Evolutionary conservation across 2,888 invertebrate species (phyloP), one percentile per base, ranked within the genome.

Genomic region (Amiota mariae): DNA sequence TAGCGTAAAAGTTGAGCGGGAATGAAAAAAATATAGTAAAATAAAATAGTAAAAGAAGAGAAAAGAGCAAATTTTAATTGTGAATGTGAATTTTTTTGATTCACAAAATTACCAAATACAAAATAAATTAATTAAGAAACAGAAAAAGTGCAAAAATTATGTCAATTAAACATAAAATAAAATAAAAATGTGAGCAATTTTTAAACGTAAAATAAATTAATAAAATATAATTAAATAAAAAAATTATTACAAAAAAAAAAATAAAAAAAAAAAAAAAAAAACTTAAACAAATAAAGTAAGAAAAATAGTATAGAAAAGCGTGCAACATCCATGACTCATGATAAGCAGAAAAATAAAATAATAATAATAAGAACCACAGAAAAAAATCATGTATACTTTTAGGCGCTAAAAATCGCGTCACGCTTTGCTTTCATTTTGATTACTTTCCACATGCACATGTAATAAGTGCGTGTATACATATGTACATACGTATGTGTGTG

Each of bases 1-100:
- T 51, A 54, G 67, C 51, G 67, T 68, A 68, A 68, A 68, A 68
- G 51, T 54, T 20, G n/a, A n/a, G 54, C 36, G 36, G 36, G 36
- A 36, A 36, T 36, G 8, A 36, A 36, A 36, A 54, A 68, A 68
- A 51, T n/a, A 68, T 12, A 51, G 51, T 13, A 63, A 63, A 63
- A 18, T 63, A 68, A 51, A 49, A 8, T 64, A n/a, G 36, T 46
- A 11, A 20, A 46, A 47, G 18, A 47, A 64, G 24, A 66, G 11
- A 18, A 18, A 18, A 8, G 20, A n/a, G 11, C 9, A 48, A 48
- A 66, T 12, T 13, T n/a, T n/a, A 64, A 59, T 59, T 59, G 24
- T 20, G 24, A 59, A 9, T 59, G 18, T 13, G 36, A 36, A 36
- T 6, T 36, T 6, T 36, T 36, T 36, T 36, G 36, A 6, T 36